phyloP scores from a whole-genome alignment of 2,888 invertebrate genomes.

The Agriopis aurantiaria region DNA sequence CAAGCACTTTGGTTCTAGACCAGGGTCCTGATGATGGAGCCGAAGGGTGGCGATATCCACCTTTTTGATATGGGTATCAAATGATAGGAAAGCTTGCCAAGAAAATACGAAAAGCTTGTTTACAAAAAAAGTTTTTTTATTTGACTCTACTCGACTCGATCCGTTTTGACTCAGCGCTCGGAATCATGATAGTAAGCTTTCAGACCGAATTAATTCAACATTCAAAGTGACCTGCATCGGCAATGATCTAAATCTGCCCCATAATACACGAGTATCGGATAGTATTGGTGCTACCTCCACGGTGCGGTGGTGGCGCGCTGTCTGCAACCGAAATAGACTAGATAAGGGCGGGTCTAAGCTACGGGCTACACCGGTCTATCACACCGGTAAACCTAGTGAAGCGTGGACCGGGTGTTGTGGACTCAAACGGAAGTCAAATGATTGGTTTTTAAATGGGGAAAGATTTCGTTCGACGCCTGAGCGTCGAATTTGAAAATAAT shows the following conservation, averaged over 20 bases:
- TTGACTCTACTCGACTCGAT: too few species aligned
- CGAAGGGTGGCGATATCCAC: too few species aligned
- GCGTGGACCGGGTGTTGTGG: conserved; percentile 16
- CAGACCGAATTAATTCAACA: conserved; percentile 12
- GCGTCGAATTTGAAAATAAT: conserved; percentile 11
- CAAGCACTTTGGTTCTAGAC: too few species aligned
- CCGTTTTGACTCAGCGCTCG: too few species aligned
- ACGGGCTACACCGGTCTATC: conserved; percentile 14
- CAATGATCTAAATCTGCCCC: conserved; percentile 64
- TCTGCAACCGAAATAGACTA: conserved; percentile 66
- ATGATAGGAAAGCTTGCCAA: too few species aligned
- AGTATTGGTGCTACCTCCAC: conserved; percentile 19
- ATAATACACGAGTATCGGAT: conserved; percentile 50
- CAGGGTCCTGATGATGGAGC: too few species aligned
- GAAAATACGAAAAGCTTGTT: too few species aligned
- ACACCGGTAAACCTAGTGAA: conserved; percentile 1
- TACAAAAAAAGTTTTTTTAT: too few species aligned
- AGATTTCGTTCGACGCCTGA: conserved; percentile 5
- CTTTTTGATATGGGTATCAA: too few species aligned
- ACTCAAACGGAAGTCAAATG: conserved; percentile 24
- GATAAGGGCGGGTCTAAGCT: conserved; percentile 62
- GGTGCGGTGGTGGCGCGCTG: conserved; percentile 35
- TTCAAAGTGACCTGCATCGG: conserved; percentile 36
- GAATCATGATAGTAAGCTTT: not conserved
- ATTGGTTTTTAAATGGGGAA: conserved; percentile 22